Base-by-base conservation (phyloP, 2,888 invertebrate genomes). In the Ichneumon xanthorius region DNA sequence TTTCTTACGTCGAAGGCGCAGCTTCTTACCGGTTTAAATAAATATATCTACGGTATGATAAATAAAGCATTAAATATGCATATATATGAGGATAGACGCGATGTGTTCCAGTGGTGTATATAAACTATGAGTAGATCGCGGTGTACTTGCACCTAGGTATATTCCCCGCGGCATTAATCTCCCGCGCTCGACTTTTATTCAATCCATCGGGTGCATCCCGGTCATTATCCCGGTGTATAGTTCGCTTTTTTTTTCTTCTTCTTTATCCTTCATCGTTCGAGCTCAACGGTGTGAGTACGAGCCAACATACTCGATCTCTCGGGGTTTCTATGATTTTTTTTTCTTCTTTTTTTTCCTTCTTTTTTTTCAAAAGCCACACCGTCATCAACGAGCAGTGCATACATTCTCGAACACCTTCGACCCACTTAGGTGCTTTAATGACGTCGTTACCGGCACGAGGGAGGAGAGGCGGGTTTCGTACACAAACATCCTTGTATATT, bases 41-140 rank as follows among this genome's bases (percentile, higher is more conserved):
- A 76, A 80, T 80, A 84, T 22, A 80, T 70, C 40, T 55, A 19
- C 53, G 45, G 82, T 40, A 50, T 61, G 81, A 86, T 85, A 87
- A 87, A 87, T 85, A 87, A 85, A 85, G 84, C 85, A 85, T 85
- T 87, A 82, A 83, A 86, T 85, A 85, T 86, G 85, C 84, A 87
- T 86, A 84, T 63, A 3, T 33, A 55, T 53, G 71, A 65, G 75
- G 58, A 77, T 77, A 70, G 80, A 68, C 61, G 45, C 40, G 73
- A 77, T 84, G 68, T 75, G 61, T 65, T 78, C 84, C 40, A 71
- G 75, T 14, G 50, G 70, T 19, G 53, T 55, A 55, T 80, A 80
- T 75, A 70, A 75, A 75, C 50, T 80, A 63, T 22, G 70, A 75
- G 70, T 40, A 79, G 73, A 79, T 83, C 75, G 75, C 68, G 33